Evolutionary conservation across 2,888 invertebrate genomes (phyloP).

Genomic region (Nesidiocoris tenuis): DNA sequence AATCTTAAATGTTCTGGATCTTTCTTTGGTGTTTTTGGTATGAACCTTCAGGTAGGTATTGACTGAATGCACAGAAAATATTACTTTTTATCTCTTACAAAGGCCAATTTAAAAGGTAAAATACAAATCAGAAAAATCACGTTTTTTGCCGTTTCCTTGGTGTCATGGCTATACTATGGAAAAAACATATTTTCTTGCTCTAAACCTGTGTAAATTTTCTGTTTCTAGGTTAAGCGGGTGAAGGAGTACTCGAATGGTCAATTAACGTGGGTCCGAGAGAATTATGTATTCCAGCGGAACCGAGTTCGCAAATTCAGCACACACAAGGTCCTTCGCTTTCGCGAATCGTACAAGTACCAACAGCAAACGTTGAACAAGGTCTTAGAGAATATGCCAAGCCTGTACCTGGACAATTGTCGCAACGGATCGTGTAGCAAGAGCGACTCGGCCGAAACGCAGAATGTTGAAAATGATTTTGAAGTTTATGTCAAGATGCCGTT

Average conservation of each 20-base stretch:
- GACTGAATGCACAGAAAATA: too few relatives aligned
- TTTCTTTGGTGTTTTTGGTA: too few relatives aligned
- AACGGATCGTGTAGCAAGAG: conserved; percentile 76
- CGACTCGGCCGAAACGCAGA: conserved; percentile 67
- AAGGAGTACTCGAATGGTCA: conserved; percentile 89
- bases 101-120: too few relatives aligned
- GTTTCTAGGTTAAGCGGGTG: conserved; percentile 78
- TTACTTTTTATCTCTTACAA: too few relatives aligned
- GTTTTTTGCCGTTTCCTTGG: too few relatives aligned
- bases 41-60: too few relatives aligned
- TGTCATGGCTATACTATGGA: too few relatives aligned
- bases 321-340: conserved; percentile 81
- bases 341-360: conserved; percentile 93
- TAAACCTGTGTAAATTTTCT: too few relatives aligned
- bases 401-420: conserved; percentile 91
- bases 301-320: conserved; percentile 93
- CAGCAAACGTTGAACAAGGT: conserved; percentile 93
- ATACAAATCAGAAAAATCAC: too few relatives aligned
- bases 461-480: conserved; percentile 58
- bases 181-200: too few relatives aligned
- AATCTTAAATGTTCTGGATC: too few relatives aligned
- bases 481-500: conserved; percentile 66
- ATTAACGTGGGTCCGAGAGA: conserved; percentile 90
- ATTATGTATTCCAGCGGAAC: conserved; percentile 92
- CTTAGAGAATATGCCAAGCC: conserved; percentile 83